Evolutionary conservation across 2,113 vertebrate genomes (phyloP).

Genomic region (Platanista minor): DNA sequence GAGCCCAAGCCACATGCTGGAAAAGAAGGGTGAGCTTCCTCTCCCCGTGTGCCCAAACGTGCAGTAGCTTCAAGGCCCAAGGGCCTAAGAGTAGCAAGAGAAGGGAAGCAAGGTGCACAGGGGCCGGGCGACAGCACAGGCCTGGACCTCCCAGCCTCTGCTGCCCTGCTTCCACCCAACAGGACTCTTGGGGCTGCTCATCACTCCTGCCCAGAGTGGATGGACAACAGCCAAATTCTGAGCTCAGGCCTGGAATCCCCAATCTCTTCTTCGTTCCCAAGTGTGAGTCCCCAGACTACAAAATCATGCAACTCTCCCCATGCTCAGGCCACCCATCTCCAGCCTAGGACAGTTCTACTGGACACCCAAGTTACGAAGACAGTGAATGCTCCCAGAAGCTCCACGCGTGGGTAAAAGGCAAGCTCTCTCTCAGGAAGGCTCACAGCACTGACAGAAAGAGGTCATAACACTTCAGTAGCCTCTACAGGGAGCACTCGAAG

Average conservation of each 20-base stretch:
- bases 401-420: neutral
- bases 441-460: neutral
- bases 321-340: neutral
- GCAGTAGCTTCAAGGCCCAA: accelerated
- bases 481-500: neutral
- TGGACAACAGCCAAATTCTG: neutral
- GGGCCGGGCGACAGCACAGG: accelerated
- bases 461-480: neutral
- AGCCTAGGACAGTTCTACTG: neutral
- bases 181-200: neutral
- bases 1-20: neutral
- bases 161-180: neutral
- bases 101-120: neutral
- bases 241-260: neutral
- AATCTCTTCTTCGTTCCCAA: neutral
- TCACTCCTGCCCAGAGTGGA: neutral
- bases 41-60: neutral
- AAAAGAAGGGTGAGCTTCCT: neutral
- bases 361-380: neutral
- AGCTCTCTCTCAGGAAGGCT: neutral
- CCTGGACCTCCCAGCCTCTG: neutral
- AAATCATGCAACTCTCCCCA: neutral
- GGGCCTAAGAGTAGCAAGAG: neutral
- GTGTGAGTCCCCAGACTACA: neutral
- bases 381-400: neutral